Conservation (phyloP, 2,113 vertebrate species). For the Columba livia region DNA sequence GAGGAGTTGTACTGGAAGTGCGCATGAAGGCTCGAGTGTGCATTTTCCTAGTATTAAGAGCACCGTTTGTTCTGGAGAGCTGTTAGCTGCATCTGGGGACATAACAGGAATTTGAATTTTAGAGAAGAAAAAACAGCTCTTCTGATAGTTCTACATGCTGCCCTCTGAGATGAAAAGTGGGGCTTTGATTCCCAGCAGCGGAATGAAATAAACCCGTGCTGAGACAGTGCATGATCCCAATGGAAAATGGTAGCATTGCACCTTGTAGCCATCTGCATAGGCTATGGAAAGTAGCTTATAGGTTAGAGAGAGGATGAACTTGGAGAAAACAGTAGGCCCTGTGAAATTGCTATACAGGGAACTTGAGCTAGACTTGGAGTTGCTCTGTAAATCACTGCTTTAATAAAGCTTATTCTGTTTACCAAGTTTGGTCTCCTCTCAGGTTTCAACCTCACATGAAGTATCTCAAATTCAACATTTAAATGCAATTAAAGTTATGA, state of each 20-base stretch:
- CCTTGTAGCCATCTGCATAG: not conserved
- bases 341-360: not conserved
- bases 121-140: not conserved
- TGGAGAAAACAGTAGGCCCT: not conserved
- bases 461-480: slow-evolving; percentile 21
- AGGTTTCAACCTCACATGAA: slow-evolving; percentile 28
- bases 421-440: slow-evolving; percentile 10
- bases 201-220: not conserved
- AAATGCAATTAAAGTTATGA: slow-evolving; percentile 24
- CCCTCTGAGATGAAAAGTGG: not conserved
- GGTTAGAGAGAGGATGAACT: not conserved
- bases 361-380: not conserved
- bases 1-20: not conserved
- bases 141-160: not conserved
- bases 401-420: slow-evolving; percentile 17
- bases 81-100: not conserved
- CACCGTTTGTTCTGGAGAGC: not conserved
- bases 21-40: not conserved
- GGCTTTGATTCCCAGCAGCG: not conserved
- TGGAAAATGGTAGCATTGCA: not conserved
- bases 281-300: not conserved
- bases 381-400: not conserved
- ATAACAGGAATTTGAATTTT: not conserved
- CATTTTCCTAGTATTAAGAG: not conserved
- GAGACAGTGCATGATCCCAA: not conserved